These are phyloP conservation scores for Loriculus beryllinus DNA, from an alignment of 2,797 vertebrate genomes.

Conservation along the genomic window DNA sequence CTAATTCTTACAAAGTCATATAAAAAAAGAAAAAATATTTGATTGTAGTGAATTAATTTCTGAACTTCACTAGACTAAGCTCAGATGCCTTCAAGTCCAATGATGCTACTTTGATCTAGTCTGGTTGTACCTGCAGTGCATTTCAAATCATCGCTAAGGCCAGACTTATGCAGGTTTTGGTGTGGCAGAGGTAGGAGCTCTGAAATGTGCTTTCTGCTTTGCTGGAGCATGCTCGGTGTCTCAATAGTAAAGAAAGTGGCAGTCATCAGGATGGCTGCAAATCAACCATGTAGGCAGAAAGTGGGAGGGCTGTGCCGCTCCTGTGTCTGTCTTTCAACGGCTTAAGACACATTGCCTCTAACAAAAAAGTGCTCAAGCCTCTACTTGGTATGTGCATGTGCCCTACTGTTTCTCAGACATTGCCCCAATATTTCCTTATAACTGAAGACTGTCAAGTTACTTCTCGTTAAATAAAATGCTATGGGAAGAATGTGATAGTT, in stretches of 20 bases:
- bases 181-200: not conserved
- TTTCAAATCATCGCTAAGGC: not conserved
- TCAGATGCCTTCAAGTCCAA: not conserved
- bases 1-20: not conserved
- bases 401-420: not conserved
- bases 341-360: not conserved
- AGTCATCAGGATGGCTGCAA: not conserved
- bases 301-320: not conserved
- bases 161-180: not conserved
- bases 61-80: not conserved
- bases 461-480: not conserved
- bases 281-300: not conserved
- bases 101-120: not conserved
- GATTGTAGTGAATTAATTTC: not conserved
- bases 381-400: not conserved
- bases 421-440: not conserved
- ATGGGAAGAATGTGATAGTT: not conserved
- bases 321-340: not conserved
- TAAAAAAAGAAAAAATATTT: not conserved
- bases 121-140: not conserved
- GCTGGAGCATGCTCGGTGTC: not conserved
- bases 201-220: not conserved
- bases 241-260: not conserved
- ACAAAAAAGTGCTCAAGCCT: not conserved
- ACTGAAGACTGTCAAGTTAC: not conserved